A percentile compares a stretch with the other conserved stretches of the same genome.
These are phyloP conservation scores for Melanotaenia duboulayi DNA, from an alignment of 2,113 vertebrate genomes.

Conservation along the genomic window DNA sequence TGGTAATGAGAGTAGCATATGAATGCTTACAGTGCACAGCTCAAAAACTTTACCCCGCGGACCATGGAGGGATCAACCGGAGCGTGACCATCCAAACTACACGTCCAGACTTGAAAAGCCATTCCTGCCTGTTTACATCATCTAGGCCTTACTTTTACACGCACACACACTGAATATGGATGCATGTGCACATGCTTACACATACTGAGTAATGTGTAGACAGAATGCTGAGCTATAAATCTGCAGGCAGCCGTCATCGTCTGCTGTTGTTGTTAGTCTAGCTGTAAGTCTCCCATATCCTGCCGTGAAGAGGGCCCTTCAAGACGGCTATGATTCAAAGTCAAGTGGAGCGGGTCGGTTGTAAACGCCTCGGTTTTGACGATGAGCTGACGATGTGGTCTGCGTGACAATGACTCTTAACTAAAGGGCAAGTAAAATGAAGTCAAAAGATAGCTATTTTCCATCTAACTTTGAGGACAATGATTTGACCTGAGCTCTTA, in stretches of 20 bases:
- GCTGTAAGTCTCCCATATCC: slow-evolving; percentile 66
- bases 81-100: slow-evolving; percentile 67
- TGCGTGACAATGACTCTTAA: slow-evolving; percentile 22
- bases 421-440: background rate
- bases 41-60: slow-evolving; percentile 38
- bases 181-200: slow-evolving; percentile 25
- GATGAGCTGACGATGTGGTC: slow-evolving; percentile 10
- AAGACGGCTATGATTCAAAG: slow-evolving; percentile 53
- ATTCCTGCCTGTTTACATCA: slow-evolving; percentile 69
- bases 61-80: slow-evolving; percentile 38
- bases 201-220: slow-evolving; percentile 14
- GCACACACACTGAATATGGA: slow-evolving; percentile 17
- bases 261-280: slow-evolving; percentile 69
- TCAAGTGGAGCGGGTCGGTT: slow-evolving; percentile 21
- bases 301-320: slow-evolving; percentile 52
- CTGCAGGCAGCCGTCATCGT: slow-evolving; percentile 47
- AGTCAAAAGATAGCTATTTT: slow-evolving; percentile 6
- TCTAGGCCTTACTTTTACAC: background rate
- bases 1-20: slow-evolving; percentile 63
- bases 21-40: slow-evolving; percentile 25
- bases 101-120: slow-evolving; percentile 53
- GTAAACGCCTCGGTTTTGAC: slow-evolving; percentile 17
- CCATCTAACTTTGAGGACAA: background rate
- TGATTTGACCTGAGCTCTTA: background rate
- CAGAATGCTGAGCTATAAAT: slow-evolving; percentile 48